Base-by-base conservation (phyloP, 2,113 vertebrate species). In the Silurus meridionalis region DNA sequence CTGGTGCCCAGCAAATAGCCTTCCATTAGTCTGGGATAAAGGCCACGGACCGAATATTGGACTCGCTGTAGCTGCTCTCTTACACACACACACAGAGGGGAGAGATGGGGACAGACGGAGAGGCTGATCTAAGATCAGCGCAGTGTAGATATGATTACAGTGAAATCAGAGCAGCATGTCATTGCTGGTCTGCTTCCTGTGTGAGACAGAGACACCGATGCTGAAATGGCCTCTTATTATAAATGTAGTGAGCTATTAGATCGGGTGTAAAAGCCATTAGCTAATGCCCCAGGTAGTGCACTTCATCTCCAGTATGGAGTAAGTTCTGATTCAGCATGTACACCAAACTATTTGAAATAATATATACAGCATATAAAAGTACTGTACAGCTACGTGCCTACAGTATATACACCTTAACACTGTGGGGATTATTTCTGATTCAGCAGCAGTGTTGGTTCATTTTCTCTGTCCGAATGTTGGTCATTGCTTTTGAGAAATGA, bases 21-120 rank as follows among this genome's bases (percentile, higher is more conserved):
- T 37, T 86, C 84, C 78, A 86, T 86, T 86, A 86, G 77, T 64
- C 64, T 69, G 78, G 78, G 53, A 80, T 85, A 85, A 85, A 85
- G 84, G 75, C 84, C 84, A 85, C 9, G 25, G 63, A 21, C 77
- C 15, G 50, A 85, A 86, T 86, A 25, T 80, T 57, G 37, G 53
- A 80, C n/a, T 69, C 21, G 8, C 60, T 80, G 84, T 55, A 77
- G 37, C 71, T 77, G 71, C 8, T 84, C 37, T 48, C 17, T 48
- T 23, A 53, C 17, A 53, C 74, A 7, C 74, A 53, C 74, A 14
- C 74, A 25, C 74, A n/a, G 23, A 15, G 25, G n/a, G 28, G 64
- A 71, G 13, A 71, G 14, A 37, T 11, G 17, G 37, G 48, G 23
- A 37, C 6, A 37, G 9, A 10, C 48, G 28, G 15, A 17, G 2